Percentiles rank a stretch among this genome's conserved stretches.
Conservation (phyloP, 2,888 invertebrate genomes). For the Hemaris fuciformis region DNA sequence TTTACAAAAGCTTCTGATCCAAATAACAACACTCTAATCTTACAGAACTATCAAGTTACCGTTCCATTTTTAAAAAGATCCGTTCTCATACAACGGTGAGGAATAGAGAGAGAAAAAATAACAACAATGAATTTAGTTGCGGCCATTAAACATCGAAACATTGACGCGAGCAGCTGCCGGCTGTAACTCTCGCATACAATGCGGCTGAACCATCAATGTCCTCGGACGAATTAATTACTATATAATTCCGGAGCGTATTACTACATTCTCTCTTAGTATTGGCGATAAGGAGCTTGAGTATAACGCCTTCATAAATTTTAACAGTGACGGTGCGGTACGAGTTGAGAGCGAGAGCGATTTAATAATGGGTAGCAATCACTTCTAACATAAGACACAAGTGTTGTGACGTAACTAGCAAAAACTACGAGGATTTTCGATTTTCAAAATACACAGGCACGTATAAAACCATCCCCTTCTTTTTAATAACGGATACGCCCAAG, state of each 20-base stretch:
- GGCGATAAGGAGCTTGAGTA: constrained; percentile 37
- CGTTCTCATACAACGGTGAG: background rate
- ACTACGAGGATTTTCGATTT: no score
- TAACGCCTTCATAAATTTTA: constrained; percentile 46
- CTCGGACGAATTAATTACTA: constrained; percentile 47
- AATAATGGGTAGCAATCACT: background rate
- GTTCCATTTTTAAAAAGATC: background rate
- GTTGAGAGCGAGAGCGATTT: background rate
- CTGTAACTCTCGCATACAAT: constrained; percentile 49
- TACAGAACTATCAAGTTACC: background rate
- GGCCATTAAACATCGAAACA: background rate
- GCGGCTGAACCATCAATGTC: constrained; percentile 42
- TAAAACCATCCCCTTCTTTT: no score
- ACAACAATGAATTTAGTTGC: background rate
- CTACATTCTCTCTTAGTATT: constrained; percentile 30
- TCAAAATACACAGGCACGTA: no score
- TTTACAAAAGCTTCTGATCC: background rate
- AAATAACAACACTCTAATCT: background rate
- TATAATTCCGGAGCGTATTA: constrained; percentile 35
- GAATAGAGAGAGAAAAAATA: background rate
- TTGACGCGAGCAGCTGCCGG: constrained; percentile 44
- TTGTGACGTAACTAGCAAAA: no score
- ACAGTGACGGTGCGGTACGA: constrained; percentile 23
- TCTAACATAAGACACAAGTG: no score
- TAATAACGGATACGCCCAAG: no score